Base-by-base conservation (phyloP, 1,140 invertebrate species). In the Phymastichus coffea region DNA sequence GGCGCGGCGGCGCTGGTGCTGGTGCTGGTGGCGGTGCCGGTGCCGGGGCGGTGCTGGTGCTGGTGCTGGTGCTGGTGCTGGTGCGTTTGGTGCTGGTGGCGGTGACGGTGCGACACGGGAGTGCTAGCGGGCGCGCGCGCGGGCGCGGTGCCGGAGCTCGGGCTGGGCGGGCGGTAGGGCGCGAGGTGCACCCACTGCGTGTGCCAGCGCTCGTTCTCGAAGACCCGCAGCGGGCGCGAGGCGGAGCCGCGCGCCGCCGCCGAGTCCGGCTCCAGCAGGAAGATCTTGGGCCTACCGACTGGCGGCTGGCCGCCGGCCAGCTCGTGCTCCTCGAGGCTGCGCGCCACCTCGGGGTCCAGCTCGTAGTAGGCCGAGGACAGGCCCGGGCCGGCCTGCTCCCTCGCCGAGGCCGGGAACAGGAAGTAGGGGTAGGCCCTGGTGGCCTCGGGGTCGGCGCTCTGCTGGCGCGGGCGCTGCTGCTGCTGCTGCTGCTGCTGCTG, bases 371-470 rank as follows among this genome's bases (percentile, higher is more conserved):
- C 54, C 25, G 54, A 52, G 20, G 53, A 44, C 4, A 57, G 30
- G 2, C 19, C 46, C 7, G 60, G 54, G 37, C 43, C 74, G 60
- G 71, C 74, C 61, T 73, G 75, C 68, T 78, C 71, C 63, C 69
- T 73, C 64, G 77, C 72, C 60, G 78, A 76, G 53, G 77, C 75
- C 58, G 81, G 81, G 69, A 81, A 82, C 57, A 84, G 74, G 78
- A 82, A 83, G 76, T 81, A 82, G 63, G 82, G 82, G 66, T 83
- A 82, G 70, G 80, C 78, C 75, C 79, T 83, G 69, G 80, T 80
- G 61, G 80, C 72, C 74, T 79, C 64, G 40, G 52, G 41, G 80
- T 6, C 28, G 6, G 28, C 6, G 28, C 6, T 6, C 12, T 33
- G 28, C 28, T 33, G 28, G 28, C 12, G 6, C 28, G 28, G 28